Conservation (phyloP, 2,797 vertebrate genomes). For the Galago senegalensis region DNA sequence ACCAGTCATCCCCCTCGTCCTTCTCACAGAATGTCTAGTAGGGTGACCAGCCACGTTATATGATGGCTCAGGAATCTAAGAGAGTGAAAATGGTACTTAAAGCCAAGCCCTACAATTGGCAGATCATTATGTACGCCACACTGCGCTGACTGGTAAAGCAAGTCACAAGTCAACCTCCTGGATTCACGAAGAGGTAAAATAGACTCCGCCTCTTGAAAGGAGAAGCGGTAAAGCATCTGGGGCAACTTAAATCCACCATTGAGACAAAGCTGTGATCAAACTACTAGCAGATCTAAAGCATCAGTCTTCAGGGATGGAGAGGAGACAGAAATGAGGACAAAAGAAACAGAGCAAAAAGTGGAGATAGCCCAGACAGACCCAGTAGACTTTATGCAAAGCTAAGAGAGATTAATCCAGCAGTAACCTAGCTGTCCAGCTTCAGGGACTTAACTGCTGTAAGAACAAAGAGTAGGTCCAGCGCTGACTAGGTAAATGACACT, state of each 20-base stretch:
- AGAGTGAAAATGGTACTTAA: neutral
- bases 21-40: neutral
- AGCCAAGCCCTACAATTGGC: neutral
- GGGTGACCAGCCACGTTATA: neutral
- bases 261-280: neutral
- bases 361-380: neutral
- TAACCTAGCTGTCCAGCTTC: neutral
- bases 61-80: neutral
- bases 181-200: neutral
- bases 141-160: neutral
- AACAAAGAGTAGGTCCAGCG: neutral
- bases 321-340: neutral
- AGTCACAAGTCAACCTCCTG: neutral
- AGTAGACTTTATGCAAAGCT: neutral
- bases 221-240: neutral
- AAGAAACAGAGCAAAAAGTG: neutral
- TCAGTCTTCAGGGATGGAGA: neutral
- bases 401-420: neutral
- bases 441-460: neutral
- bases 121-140: neutral
- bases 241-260: neutral
- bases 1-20: neutral
- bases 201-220: neutral
- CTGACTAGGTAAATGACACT: neutral
- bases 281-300: neutral